phyloP scores from a whole-genome alignment of 1,140 invertebrate species.

The Papilio glaucus region DNA sequence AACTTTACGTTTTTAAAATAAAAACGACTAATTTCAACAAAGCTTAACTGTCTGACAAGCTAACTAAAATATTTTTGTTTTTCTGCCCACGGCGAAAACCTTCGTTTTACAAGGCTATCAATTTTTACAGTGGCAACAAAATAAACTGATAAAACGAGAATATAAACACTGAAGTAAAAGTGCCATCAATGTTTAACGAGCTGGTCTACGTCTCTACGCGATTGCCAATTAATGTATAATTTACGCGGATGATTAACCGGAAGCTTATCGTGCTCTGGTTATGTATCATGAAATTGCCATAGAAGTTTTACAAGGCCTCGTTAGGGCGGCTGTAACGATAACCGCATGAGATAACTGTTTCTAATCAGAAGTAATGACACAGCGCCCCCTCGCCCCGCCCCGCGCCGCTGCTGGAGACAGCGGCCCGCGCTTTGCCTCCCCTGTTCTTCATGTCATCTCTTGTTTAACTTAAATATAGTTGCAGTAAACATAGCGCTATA shows the following conservation, averaged over 20 bases:
- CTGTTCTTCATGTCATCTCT: constrained; percentile 43
- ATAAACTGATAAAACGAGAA: constrained; percentile 25
- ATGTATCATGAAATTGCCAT: constrained; percentile 70
- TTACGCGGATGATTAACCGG: constrained; percentile 65
- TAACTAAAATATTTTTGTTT: constrained; percentile 20
- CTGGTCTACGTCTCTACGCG: constrained; percentile 33
- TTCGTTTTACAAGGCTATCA: constrained; percentile 26
- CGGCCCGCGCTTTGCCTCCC: constrained; percentile 34
- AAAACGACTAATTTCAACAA: constrained; percentile 39
- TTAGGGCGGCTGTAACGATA: constrained; percentile 71
- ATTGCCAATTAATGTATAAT: constrained; percentile 59
- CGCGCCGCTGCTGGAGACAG: constrained; percentile 31
- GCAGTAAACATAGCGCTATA: constrained; percentile 13
- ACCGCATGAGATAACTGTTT: constrained; percentile 75
- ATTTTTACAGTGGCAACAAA: constrained; percentile 21
- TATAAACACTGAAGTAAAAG: constrained; percentile 28
- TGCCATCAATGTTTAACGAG: constrained; percentile 28
- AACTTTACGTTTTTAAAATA: constrained; percentile 41
- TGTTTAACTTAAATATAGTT: constrained; percentile 54
- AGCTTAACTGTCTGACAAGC: constrained; percentile 12
- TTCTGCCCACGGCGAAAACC: constrained; percentile 2
- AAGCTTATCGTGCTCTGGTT: constrained; percentile 62
- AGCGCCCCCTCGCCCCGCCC: constrained; percentile 43
- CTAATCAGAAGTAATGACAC: constrained; percentile 76
- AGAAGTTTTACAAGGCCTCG: constrained; percentile 76